Evolutionary conservation across 1,140 invertebrate species (phyloP), one percentile per base, ranked within the genome.

Genomic region (Procambarus virginalis): DNA sequence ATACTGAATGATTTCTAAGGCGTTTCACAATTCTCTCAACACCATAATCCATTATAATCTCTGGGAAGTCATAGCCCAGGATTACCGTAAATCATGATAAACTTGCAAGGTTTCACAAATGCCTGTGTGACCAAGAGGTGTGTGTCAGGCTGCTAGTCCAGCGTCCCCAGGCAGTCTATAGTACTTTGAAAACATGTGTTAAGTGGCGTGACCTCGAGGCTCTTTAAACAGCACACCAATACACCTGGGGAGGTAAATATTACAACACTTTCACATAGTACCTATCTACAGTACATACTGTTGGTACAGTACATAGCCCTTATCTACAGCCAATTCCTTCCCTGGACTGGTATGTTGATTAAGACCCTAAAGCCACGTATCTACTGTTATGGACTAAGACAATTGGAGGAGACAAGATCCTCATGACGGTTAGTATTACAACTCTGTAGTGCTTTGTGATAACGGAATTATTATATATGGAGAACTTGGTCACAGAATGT

Each of bases 401-500:
- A 68, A 68, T 68, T 4, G 10, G 64, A 68, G 64, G 64, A 17
- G 64, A 68, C 64, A 2, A 17, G 17, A 10, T 68, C 64, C 64
- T 68, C 8, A 6, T 73, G 68, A 73, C 68, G 14, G 68, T 73
- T 4, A 34, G 22, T 22, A 22, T 34, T 22, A 73, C 64, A 73
- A 73, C 68, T 73, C 68, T 73, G 68, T 22, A 34, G 22, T 73
- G 22, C 68, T 73, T 6, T 34, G 68, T 73, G 22, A 73, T 3
- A 73, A 73, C 68, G n/a, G 22, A 73, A 73, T 73, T 8, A 73
- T 20, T 17, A 73, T 34, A 73, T 73, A 73, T 73, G n/a, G 68
- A 73, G 68, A 73, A 73, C 22, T 64, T 64, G 60, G 60, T 64
- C 60, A 64, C 60, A 64, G 68, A 73, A 22, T 73, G 68, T 73